These are phyloP conservation scores for Orthochromis malagaraziensis DNA, from an alignment of 2,113 vertebrate species.

Conservation along the genomic window DNA sequence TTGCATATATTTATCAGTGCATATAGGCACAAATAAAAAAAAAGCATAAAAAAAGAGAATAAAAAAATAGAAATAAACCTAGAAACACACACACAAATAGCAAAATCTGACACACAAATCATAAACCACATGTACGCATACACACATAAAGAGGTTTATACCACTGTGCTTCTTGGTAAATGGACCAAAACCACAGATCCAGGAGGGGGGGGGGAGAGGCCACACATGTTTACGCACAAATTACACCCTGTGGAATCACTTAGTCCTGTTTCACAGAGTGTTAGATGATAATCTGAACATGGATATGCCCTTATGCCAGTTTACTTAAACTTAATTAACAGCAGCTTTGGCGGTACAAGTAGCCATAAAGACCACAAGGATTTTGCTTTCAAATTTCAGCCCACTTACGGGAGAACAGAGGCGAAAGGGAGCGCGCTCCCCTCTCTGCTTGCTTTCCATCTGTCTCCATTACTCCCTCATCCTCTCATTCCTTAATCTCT, in stretches of 20 bases:
- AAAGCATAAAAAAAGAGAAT: background rate
- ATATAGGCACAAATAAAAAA: slow-evolving; percentile 8
- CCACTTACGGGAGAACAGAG: background rate
- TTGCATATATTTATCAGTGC: slow-evolving; percentile 13
- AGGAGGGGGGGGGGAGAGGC: background rate
- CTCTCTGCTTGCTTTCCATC: background rate
- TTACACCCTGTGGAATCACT: slow-evolving; percentile 58
- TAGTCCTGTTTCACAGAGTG: slow-evolving; percentile 42
- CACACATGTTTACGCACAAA: slow-evolving; percentile 60
- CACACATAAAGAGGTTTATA: slow-evolving; percentile 4
- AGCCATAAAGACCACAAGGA: background rate
- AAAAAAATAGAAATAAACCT: background rate
- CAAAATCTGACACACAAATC: background rate
- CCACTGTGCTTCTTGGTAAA: slow-evolving; percentile 36
- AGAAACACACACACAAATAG: background rate
- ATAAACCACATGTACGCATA: background rate
- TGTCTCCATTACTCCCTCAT: background rate
- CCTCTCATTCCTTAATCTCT: slow-evolving; percentile 21
- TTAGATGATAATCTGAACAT: slow-evolving; percentile 25
- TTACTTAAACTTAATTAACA: slow-evolving; percentile 5
- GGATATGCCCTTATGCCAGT: slow-evolving; percentile 16
- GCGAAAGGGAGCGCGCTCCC: background rate
- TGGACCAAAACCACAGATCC: slow-evolving; percentile 58
- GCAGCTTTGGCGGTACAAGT: background rate
- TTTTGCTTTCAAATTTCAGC: background rate